Base-by-base conservation (phyloP, 2,797 vertebrate species). In the Eulemur albifrons region DNA sequence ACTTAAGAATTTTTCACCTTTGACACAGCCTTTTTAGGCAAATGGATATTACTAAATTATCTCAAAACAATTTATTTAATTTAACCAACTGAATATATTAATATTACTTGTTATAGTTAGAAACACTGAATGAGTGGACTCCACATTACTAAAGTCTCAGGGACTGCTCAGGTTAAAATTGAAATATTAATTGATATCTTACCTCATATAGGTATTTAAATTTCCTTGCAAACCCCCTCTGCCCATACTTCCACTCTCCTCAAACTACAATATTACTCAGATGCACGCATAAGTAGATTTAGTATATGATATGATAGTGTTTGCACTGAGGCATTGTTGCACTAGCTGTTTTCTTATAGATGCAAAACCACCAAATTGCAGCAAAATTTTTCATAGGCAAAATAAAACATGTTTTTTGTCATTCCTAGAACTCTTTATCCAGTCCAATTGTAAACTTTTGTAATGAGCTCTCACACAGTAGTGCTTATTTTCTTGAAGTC, bases 401-500 rank as follows among this genome's bases (percentile, higher is more conserved):
- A 94, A 96, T 89, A 97, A 97, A 97, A 95, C 86, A 35, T 92
- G 69, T 93, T 87, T 97, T 98, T 98, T 98, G 96, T 97, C 84
- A 98, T 97, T 97, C 79, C 95, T 97, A 96, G 63, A 97, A 95
- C 95, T 98, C 98, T 96, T 98, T 93, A 97, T 97, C 89, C 65
- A 94, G 52, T 96, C 94, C 97, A 65, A 96, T 84, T 97, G 81
- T 97, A 96, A 98, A 98, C 94, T 94, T 95, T 96, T 97, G 93
- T 98, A 98, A 98, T 98, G 96, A 98, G 91, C 93, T 97, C 94
- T 96, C 85, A 76, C 86, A 79, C 76, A 96, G 97, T 80, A 96
- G 50, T 43, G 73, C 67, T 72, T 94, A 96, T 97, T 98, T 96
- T 98, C 96, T 98, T 98, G 97, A 98, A 98, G 96, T 98, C 94